These are phyloP conservation scores for Nerophis ophidion DNA, from an alignment of 2,113 vertebrate species.

Conservation along the genomic window DNA sequence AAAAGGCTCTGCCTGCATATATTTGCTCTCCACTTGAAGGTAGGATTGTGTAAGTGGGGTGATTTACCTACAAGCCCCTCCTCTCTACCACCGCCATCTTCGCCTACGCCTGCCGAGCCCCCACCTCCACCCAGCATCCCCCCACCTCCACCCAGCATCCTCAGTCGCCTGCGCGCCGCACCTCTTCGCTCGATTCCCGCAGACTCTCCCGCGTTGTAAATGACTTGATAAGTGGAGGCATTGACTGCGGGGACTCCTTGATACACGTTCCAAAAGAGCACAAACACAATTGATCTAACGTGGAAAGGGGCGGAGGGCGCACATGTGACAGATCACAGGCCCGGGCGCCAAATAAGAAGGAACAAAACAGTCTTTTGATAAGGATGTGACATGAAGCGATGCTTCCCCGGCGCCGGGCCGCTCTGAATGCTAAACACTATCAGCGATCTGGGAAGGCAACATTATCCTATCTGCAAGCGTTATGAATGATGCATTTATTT, in stretches of 20 bases:
- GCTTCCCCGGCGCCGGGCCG: slow-evolving; percentile 51
- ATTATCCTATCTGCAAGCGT: slow-evolving; percentile 32
- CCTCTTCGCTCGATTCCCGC: slow-evolving; percentile 42
- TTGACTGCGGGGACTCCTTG: slow-evolving; percentile 65
- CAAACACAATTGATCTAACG: slow-evolving; percentile 69
- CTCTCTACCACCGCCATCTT: slow-evolving; percentile 47
- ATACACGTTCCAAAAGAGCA: slow-evolving; percentile 67
- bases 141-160: slow-evolving; percentile 30
- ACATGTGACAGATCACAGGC: slow-evolving; percentile 54
- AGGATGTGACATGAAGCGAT: slow-evolving; percentile 64
- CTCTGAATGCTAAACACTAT: slow-evolving; percentile 37
- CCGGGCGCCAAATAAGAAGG: slow-evolving; percentile 43
- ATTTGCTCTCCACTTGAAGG: slow-evolving; percentile 35
- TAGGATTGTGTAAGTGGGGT: slow-evolving; percentile 39
- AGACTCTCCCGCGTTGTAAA: slow-evolving; percentile 61
- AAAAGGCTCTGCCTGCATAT: slow-evolving; percentile 14
- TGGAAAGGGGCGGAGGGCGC: slow-evolving; percentile 18
- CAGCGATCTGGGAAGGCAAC: slow-evolving; percentile 41
- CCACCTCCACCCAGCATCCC: slow-evolving; percentile 10
- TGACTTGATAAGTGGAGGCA: slow-evolving; percentile 67
- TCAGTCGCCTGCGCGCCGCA: slow-evolving; percentile 30
- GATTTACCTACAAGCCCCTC: slow-evolving; percentile 47
- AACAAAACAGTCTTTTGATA: slow-evolving; percentile 66
- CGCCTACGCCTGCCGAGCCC: slow-evolving; percentile 46
- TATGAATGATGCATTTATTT: slow-evolving; percentile 48